Conservation (phyloP, 1,140 invertebrate species). For the Sycophaga agraensis region DNA sequence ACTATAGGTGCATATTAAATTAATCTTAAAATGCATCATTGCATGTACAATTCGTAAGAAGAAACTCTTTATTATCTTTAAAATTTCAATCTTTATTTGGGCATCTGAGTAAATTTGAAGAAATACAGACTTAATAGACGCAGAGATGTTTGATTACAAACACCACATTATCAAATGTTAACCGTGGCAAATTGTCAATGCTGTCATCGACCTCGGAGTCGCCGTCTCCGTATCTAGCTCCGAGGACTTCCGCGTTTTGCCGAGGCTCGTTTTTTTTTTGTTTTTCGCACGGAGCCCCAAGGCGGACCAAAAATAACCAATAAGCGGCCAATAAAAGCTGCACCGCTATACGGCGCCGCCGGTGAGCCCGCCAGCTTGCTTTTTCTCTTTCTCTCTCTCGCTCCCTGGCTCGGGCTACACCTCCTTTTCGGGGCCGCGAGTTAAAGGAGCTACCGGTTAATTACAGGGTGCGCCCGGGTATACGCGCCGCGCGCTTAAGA, state of each 20-base stretch:
- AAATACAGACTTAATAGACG: no score
- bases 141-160: no score
- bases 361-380: background rate
- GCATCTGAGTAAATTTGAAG: no score
- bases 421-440: constrained; percentile 37
- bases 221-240: no score
- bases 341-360: constrained; percentile 38
- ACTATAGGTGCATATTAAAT: no score
- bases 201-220: no score
- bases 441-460: constrained; percentile 57
- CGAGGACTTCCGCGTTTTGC: background rate
- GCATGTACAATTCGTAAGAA: no score
- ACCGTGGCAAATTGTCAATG: no score
- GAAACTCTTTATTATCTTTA: no score
- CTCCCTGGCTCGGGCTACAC: constrained; percentile 6
- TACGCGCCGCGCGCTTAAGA: constrained; percentile 26
- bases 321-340: constrained; percentile 54
- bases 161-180: no score
- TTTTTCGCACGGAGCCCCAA: constrained; percentile 13
- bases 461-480: constrained; percentile 50
- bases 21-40: no score
- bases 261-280: background rate
- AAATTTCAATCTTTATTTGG: no score
- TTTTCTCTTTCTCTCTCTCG: constrained; percentile 23
- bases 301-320: constrained; percentile 53